phyloP scores from a whole-genome alignment of 1,140 invertebrate species.

The Papilio glaucus region DNA sequence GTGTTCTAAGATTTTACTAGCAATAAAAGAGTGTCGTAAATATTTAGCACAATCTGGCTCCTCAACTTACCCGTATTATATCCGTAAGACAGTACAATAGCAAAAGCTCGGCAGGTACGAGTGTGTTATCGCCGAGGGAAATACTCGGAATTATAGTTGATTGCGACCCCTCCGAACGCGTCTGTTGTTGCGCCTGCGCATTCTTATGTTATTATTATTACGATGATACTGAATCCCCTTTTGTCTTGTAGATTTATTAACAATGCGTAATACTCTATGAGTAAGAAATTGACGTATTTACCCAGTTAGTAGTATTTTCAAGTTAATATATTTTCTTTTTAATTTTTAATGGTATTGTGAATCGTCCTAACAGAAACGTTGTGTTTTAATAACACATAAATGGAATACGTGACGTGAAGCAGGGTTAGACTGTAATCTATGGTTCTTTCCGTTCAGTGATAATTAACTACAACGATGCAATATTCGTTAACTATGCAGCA shows the following conservation, averaged over 20 bases:
- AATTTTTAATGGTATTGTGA: not conserved
- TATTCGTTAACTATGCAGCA: not conserved
- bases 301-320: too few species aligned
- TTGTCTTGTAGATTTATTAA: conserved; percentile 16
- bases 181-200: conserved; percentile 26
- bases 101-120: conserved; percentile 58
- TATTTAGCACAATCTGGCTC: conserved; percentile 24
- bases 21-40: not conserved
- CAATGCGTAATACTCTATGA: not conserved
- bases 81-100: conserved; percentile 34
- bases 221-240: conserved; percentile 21
- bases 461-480: not conserved
- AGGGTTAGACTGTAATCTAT: not conserved
- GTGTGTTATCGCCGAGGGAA: conserved; percentile 52
- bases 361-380: not conserved
- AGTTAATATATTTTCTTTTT: too few species aligned
- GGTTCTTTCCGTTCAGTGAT: not conserved
- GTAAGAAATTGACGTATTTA: not conserved
- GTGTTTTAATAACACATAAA: not conserved
- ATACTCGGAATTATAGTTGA: conserved; percentile 54
- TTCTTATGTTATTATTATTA: conserved; percentile 36
- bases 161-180: conserved; percentile 26
- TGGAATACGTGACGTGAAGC: not conserved
- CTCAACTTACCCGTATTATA: conserved; percentile 51
- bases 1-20: not conserved